Evolutionary conservation across 2,113 vertebrate genomes (phyloP).

Genomic region (Motacilla tschutschensis): DNA sequence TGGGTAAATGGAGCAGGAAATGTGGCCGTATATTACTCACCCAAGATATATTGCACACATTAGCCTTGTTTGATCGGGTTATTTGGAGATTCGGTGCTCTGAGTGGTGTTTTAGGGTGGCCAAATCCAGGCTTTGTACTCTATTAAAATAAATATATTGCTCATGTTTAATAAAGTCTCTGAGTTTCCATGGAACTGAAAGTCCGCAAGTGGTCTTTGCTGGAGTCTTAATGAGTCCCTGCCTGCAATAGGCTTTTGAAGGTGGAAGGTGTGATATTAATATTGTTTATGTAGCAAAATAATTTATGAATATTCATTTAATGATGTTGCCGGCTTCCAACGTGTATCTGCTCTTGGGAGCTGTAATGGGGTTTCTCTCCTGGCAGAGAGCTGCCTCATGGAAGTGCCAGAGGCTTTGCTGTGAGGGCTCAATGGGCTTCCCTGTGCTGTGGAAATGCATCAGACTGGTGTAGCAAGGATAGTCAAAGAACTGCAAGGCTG

Average conservation of each 20-base stretch:
- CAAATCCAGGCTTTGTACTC: slow-evolving; percentile 48
- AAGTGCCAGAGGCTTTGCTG: neutral
- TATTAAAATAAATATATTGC: slow-evolving; percentile 52
- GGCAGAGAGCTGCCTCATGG: neutral
- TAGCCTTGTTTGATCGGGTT: slow-evolving; percentile 52
- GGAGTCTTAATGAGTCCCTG: slow-evolving; percentile 30
- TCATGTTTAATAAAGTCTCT: slow-evolving; percentile 32
- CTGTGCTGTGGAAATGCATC: neutral
- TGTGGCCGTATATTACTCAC: slow-evolving; percentile 49
- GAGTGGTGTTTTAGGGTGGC: slow-evolving; percentile 51
- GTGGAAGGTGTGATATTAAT: slow-evolving; percentile 34
- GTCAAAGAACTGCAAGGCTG: neutral
- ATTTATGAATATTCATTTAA: slow-evolving; percentile 55
- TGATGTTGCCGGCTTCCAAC: neutral
- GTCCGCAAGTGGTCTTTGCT: neutral
- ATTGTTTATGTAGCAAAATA: slow-evolving; percentile 19
- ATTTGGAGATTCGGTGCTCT: accelerated
- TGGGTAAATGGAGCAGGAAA: slow-evolving; percentile 66
- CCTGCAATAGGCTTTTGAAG: slow-evolving; percentile 16
- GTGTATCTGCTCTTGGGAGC: neutral
- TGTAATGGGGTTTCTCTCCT: neutral
- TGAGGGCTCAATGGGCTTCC: accelerated
- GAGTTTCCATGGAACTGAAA: neutral
- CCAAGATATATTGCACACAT: slow-evolving; percentile 61
- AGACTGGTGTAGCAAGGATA: neutral